A percentile compares a stretch with the other conserved stretches of the same genome.
Conservation (phyloP, 2,888 invertebrate species). For the Nomada flava region DNA sequence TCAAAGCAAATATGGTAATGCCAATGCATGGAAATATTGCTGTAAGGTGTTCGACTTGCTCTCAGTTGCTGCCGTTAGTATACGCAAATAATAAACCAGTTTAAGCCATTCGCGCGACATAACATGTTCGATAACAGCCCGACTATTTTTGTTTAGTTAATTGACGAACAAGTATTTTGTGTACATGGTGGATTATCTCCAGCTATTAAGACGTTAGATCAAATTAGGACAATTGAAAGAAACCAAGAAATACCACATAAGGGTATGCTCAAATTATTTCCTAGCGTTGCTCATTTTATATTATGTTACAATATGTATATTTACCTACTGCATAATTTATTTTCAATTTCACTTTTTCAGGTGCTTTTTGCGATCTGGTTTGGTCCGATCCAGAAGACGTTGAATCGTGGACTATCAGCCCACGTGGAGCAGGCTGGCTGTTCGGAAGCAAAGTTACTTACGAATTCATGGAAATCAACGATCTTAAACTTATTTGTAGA, state of each 20-base stretch:
- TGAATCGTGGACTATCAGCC: slow-evolving; percentile 96
- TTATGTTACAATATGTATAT: not conserved
- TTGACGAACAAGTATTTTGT: slow-evolving; percentile 98
- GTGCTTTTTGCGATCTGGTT: slow-evolving; percentile 98
- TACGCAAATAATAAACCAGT: slow-evolving; percentile 18
- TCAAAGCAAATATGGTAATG: slow-evolving; percentile 99
- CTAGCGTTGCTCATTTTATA: not conserved
- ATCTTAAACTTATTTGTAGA: slow-evolving; percentile 96
- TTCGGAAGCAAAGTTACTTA: slow-evolving; percentile 98
- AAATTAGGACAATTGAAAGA: slow-evolving; percentile 97
- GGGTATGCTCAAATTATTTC: slow-evolving; percentile 85
- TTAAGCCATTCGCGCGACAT: not conserved
- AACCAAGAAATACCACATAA: slow-evolving; percentile 99
- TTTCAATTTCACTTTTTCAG: slow-evolving; percentile 70
- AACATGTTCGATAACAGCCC: slow-evolving; percentile 8
- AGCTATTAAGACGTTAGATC: slow-evolving; percentile 97
- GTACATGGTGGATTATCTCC: slow-evolving; percentile 99
- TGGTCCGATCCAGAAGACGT: slow-evolving; percentile 99
- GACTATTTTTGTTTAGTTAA: slow-evolving; percentile 88
- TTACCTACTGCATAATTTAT: not conserved
- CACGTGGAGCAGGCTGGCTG: slow-evolving; percentile 98
- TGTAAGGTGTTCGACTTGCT: slow-evolving; percentile 99
- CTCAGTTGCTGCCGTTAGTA: slow-evolving; percentile 97
- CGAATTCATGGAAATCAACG: slow-evolving; percentile 97
- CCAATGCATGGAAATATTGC: slow-evolving; percentile 99